Evolutionary conservation across 2,888 invertebrate species (phyloP).

Genomic region (Polyploca ridens): DNA sequence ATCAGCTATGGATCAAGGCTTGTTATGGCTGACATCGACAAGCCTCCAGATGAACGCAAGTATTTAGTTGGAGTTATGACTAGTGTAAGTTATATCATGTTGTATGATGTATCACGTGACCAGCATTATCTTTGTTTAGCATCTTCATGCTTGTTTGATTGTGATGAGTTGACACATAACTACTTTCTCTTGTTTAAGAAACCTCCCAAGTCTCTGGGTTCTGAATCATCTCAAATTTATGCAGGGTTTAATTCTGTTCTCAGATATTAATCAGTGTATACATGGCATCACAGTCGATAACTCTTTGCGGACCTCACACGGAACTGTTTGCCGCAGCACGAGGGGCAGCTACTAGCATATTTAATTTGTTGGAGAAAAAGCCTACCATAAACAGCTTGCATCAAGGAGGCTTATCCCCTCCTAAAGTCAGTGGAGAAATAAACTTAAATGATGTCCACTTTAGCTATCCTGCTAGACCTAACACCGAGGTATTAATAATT

Average conservation of each 20-base stretch:
- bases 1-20: slow-evolving; percentile 91
- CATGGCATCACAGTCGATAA: slow-evolving; percentile 91
- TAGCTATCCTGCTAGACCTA: slow-evolving; percentile 91
- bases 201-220: too few relatives aligned
- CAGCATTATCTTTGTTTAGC: too few relatives aligned
- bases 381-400: slow-evolving; percentile 89
- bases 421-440: slow-evolving; percentile 86
- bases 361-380: slow-evolving; percentile 87
- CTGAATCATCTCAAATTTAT: too few relatives aligned
- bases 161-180: too few relatives aligned
- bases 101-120: too few relatives aligned
- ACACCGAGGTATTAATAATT: slow-evolving; percentile 86
- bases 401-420: slow-evolving; percentile 84
- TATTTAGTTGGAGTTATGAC: slow-evolving; percentile 89
- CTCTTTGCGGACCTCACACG: slow-evolving; percentile 90
- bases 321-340: slow-evolving; percentile 90
- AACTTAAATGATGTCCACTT: slow-evolving; percentile 89
- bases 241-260: neutral
- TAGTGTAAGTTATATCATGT: slow-evolving; percentile 80
- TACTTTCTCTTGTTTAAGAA: too few relatives aligned
- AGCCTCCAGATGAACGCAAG: slow-evolving; percentile 82
- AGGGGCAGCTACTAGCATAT: slow-evolving; percentile 90
- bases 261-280: slow-evolving; percentile 90
- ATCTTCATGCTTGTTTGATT: too few relatives aligned
- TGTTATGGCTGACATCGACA: slow-evolving; percentile 86